Evolutionary conservation across 2,797 vertebrate species (phyloP).

Genomic region (Squalus acanthias): DNA sequence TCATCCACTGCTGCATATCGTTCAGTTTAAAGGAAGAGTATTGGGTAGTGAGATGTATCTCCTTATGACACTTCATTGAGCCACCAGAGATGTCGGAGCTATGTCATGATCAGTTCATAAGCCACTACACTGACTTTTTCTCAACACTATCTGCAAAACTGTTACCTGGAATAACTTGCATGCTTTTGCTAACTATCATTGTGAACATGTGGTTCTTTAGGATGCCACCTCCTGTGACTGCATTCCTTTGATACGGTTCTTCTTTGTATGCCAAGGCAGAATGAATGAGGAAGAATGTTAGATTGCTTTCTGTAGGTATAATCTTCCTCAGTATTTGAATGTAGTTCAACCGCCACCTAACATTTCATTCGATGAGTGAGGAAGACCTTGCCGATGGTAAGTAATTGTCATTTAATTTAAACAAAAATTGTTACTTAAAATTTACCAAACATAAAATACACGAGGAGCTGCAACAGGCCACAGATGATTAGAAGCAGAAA

Average conservation of each 20-base stretch:
- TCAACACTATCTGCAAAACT: neutral
- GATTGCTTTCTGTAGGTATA: neutral
- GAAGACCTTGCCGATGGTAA: no score
- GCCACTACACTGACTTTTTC: neutral
- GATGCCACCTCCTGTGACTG: neutral
- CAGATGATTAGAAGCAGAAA: neutral
- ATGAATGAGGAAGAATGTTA: neutral
- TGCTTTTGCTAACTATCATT: neutral
- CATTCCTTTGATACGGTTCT: neutral
- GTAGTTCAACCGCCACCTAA: neutral
- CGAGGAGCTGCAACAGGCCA: neutral
- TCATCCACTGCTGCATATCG: neutral
- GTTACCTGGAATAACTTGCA: neutral
- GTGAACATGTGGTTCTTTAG: neutral
- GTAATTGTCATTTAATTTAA: neutral
- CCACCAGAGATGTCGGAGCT: neutral
- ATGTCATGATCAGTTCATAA: neutral
- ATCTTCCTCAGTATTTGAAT: neutral
- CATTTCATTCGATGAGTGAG: neutral
- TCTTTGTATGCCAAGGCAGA: neutral
- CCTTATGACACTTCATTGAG: neutral
- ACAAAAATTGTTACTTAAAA: neutral
- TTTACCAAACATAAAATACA: neutral
- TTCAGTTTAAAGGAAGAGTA: neutral
- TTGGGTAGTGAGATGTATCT: neutral